Evolutionary conservation across 35 echinoderm and acorn worm genomes (phyloP), one percentile per base, ranked within the genome.

Genomic region (Ophioderma brevispina): DNA sequence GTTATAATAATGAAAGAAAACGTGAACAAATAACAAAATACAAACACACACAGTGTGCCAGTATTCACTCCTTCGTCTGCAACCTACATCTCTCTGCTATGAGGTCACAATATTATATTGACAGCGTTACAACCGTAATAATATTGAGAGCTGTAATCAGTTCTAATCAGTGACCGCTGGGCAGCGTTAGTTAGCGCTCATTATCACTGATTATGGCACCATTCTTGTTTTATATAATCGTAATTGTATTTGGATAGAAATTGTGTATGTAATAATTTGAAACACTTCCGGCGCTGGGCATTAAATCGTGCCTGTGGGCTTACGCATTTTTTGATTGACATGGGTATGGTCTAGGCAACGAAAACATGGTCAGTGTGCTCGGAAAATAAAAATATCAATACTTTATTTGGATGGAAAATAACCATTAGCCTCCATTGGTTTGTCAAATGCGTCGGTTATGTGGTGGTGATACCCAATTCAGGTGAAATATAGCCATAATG

Each of bases 171-270:
- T 70, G 59, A 25, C 59, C 59, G 59, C 59, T 70, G n/a, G 59
- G 59, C 59, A 70, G 59, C 10, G 59, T 70, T 70, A 70, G 59
- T 70, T 6, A 70, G 59, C 59, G 59, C 59, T 70, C 59, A 70
- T 70, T 70, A 70, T 25, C 59, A 70, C 15, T 30, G 59, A 70
- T 70, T 70, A 30, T 70, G 59, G 59, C 59, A 70, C 59, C 15
- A 70, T 70, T 70, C 59, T 70, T 70, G 59, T 70, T 70, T 70
- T 70, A 70, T 70, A 70, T 70, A 70, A 70, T 70, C 59, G 59
- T 70, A 70, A 70, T 70, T 70, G 59, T 70, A 70, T 70, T 70
- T 70, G 59, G 59, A 70, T 70, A 70, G 59, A 70, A 70, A 70
- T 70, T 70, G 59, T 70, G 59, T 70, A 70, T 70, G 59, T 70